Evolutionary conservation across 2,888 invertebrate species (phyloP), one percentile per base, ranked within the genome.

Genomic region (Aquatica leii): DNA sequence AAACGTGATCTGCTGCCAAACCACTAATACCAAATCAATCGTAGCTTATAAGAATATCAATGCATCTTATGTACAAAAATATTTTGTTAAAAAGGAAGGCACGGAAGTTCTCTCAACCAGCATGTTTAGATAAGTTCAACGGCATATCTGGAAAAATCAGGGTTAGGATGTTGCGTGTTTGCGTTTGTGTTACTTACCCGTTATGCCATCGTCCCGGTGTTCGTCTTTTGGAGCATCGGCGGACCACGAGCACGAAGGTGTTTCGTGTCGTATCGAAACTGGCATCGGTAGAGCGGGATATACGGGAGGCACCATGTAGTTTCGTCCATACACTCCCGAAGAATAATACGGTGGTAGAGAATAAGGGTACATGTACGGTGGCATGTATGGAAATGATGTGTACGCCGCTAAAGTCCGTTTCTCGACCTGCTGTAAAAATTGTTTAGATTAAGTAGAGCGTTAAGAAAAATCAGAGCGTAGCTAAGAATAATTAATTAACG

Each of bases 81-180:
- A 79, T 79, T 61, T 58, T 66, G 54, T 62, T 58, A 49, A 59
- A 50, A 59, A 64, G 67, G 67, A 79, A 79, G 79, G 78, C 78
- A 78, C 78, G 71, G 62, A 57, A 57, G 52, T 49, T 67, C 70
- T 70, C 80, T 86, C 84, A 86, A 80, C 86, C 85, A 78, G 86
- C 85, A 86, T 93, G 93, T 86, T 94, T 94, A 79, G 93, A 94
- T 85, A 94, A 86, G 85, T 94, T 94, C 82, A 94, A 86, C 82
- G 94, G 94, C 87, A 92, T 90, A 91, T 94, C 94, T 94, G 87
- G 62, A 89, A 89, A 69, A 68, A 50, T 34, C 24, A 6, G 34
- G 12, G 8, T 12, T 15, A 14, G 12, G 14, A 50, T 50, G 4
- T 20, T 50, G 8, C 24, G 34, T 24, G 34, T 31, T 24, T 4